Base-by-base conservation (phyloP, 1,140 invertebrate species). In the Drosophila funebris region DNA sequence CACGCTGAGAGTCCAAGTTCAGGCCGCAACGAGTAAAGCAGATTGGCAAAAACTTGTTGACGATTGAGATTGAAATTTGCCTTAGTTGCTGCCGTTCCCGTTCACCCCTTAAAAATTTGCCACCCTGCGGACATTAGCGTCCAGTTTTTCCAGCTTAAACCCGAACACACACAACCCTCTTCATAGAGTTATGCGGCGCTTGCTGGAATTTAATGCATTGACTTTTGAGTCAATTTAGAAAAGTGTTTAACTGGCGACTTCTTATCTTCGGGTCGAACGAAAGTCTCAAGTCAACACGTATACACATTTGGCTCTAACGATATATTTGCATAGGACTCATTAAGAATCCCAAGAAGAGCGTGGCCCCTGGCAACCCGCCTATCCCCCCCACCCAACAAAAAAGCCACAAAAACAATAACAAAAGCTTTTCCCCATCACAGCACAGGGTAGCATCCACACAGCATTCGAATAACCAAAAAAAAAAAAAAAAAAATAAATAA, bases 301-400 rank as follows among this genome's bases (percentile, higher is more conserved):
- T 66, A 84, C 72, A 76, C 81, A 84, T 76, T 84, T 75, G 76
- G 69, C 66, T 67, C 78, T 88, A 82, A 87, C 70, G 78, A 88
- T 88, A 87, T 85, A 85, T 85, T 85, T 85, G 82, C 82, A 88
- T 85, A 85, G 82, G 82, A 87, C 83, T 85, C 82, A 85, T 85
- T 85, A 85, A 82, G 72, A 71, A 48, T 29, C 72, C 77, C 33
- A 44, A 52, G 39, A 52, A 9, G 7, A 54, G 29, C n/a, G 7
- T 3, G 43, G n/a, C 27, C 54, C 62, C 11, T 33, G 69, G 18
- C 62, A 71, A 71, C 68, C 68, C n/a, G n/a, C n/a, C n/a, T n/a
- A n/a, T n/a, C n/a, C n/a, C n/a, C n/a, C n/a, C n/a, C n/a, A n/a
- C 61, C 52, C 18, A 5, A n/a, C n/a, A 64, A 64, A 36, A 63